phyloP scores from a whole-genome alignment of 2,797 vertebrate genomes.

The Gila robusta region DNA sequence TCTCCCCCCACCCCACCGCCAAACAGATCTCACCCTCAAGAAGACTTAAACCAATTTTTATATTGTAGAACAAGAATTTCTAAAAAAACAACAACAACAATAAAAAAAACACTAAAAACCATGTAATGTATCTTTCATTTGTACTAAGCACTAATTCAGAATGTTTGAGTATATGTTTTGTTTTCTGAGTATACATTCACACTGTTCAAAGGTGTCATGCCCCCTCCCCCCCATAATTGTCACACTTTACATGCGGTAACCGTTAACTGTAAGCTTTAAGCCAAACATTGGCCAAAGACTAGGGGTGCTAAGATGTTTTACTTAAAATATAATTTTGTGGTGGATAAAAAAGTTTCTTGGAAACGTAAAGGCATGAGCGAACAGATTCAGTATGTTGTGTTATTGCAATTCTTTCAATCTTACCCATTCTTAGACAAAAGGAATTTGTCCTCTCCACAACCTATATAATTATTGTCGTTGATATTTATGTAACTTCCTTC shows the following conservation, averaged over 20 bases:
- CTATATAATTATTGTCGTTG: background rate
- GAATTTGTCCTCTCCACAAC: background rate
- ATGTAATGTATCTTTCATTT: background rate
- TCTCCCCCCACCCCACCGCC: no score
- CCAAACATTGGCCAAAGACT: background rate
- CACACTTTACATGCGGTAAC: background rate
- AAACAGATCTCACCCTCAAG: slow-evolving; percentile 7
- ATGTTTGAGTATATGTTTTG: background rate
- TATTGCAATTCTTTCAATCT: background rate
- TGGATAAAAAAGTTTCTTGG: background rate
- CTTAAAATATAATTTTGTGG: background rate
- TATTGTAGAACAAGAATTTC: background rate
- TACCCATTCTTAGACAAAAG: background rate
- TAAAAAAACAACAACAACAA: no score
- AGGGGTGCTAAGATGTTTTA: background rate
- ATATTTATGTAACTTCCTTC: background rate
- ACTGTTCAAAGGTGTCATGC: background rate
- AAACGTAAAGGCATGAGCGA: background rate
- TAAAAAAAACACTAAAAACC: background rate
- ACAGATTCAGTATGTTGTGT: background rate
- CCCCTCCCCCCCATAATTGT: background rate
- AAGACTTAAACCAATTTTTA: background rate
- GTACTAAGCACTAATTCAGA: background rate
- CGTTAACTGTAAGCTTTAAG: background rate
- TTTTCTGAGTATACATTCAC: background rate